Evolutionary conservation across 1,140 invertebrate species (phyloP), one percentile per base, ranked within the genome.

Genomic region (Macrosteles quadrilineatus): DNA sequence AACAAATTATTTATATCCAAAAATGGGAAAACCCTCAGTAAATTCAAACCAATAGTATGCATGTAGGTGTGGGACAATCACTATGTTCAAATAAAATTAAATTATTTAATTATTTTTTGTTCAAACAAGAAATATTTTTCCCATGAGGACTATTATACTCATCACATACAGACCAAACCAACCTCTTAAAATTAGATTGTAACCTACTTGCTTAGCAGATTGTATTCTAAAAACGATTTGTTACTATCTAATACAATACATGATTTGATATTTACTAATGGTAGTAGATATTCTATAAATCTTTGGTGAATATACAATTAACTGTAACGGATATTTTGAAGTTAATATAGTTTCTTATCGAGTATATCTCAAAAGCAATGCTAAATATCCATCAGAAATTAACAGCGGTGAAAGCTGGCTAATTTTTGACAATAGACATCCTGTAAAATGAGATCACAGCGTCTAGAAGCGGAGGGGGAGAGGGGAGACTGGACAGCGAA

Each of bases 341-440:
- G 55, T 25, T 21, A 50, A 50, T 30, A 59, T 14, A 11, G 25
- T 59, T 59, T 27, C 27, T 59, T 59, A 59, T 19, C 21, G n/a
- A 6, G 4, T 19, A 50, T 59, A 59, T 59, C 27, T 59, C 47
- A 59, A 59, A n/a, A 59, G 55, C 55, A 30, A 59, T 59, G 27
- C 55, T 59, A 27, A 59, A 59, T 27, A 59, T 59, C 47, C 47
- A 50, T 19, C n/a, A 50, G 36, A 50, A 50, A 50, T 21, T 9
- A 59, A 27, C 55, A 59, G 55, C 55, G n/a, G 55, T 59, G 6
- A 59, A 59, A 59, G 55, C 55, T 59, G 55, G 55, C 55, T 59
- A 27, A 59, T n/a, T 59, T 2, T 59, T 30, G 23, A 59, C 55
- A 30, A 30, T 59, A 19, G 21, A 59, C 9, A 14, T 59, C 11